These are phyloP conservation scores for Etheostoma perlongum DNA, from an alignment of 2,797 vertebrate genomes.

Conservation along the genomic window DNA sequence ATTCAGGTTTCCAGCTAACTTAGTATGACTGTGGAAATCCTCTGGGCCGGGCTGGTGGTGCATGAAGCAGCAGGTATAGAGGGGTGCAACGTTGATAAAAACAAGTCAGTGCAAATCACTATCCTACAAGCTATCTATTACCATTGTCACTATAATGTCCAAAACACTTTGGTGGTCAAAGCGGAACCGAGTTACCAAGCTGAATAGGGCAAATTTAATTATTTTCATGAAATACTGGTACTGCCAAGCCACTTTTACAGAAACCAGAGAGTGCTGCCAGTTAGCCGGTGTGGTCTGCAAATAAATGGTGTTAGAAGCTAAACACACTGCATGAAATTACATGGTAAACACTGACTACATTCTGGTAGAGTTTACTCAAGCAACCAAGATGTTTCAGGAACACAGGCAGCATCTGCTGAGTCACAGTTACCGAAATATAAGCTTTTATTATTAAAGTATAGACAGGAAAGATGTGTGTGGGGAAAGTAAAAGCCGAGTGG, in stretches of 20 bases:
- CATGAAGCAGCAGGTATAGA: slow-evolving; percentile 19
- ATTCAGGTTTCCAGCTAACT: slow-evolving; percentile 4
- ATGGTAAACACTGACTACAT: slow-evolving; percentile 21
- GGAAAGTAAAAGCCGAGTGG: slow-evolving; percentile 33
- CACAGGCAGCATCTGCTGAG: slow-evolving; percentile 34
- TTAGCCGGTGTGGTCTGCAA: slow-evolving; percentile 46
- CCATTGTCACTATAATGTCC: slow-evolving; percentile 25
- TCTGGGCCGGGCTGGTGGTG: slow-evolving; percentile 12
- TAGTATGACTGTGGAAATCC: slow-evolving; percentile 19
- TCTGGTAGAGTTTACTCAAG: slow-evolving; percentile 48
- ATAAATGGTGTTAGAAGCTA: slow-evolving; percentile 42
- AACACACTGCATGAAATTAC: slow-evolving; percentile 48
- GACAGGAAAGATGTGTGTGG: slow-evolving; percentile 10
- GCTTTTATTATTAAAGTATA: slow-evolving; percentile 40
- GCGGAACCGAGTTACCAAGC: slow-evolving; percentile 1
- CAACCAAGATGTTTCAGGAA: slow-evolving; percentile 45
- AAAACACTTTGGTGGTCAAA: slow-evolving; percentile 45
- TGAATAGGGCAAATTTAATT: slow-evolving; percentile 49
- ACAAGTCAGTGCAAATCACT: slow-evolving; percentile 9
- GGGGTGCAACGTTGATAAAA: slow-evolving; percentile 11
- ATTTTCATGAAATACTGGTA: slow-evolving; percentile 45
- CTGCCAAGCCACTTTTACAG: slow-evolving; percentile 36
- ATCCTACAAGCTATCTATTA: slow-evolving; percentile 41
- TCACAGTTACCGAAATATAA: slow-evolving; percentile 46
- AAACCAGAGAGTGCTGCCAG: slow-evolving; percentile 40